Conservation (phyloP, 2,888 invertebrate species). For the Melieria crassipennis region DNA sequence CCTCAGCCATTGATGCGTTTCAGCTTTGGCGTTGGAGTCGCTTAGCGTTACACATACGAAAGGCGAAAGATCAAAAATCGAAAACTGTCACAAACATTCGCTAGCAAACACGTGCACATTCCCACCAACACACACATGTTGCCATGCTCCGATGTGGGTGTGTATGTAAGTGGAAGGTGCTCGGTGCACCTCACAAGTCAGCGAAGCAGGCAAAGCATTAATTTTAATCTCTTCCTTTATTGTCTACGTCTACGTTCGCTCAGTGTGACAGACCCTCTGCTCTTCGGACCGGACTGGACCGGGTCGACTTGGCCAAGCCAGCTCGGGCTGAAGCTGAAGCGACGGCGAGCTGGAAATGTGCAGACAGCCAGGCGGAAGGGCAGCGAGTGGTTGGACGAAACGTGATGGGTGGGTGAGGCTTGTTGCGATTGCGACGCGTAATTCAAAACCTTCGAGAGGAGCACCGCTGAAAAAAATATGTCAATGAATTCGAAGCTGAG, state of each 20-base stretch:
- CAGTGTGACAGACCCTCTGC: conserved; percentile 7
- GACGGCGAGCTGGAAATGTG: conserved; percentile 11
- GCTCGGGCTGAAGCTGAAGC: conserved; percentile 3
- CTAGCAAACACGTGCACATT: conserved; percentile 4
- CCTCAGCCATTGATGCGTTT: no score
- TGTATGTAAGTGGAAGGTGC: background rate
- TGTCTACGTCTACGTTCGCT: conserved; percentile 28
- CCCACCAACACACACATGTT: background rate
- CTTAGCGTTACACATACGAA: no score
- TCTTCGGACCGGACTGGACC: background rate
- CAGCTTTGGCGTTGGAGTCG: no score
- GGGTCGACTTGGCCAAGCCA: background rate
- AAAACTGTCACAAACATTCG: background rate
- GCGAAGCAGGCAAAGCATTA: conserved; percentile 31
- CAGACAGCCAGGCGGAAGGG: conserved; percentile 7
- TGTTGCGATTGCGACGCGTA: conserved; percentile 5
- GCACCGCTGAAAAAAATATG: conserved; percentile 19
- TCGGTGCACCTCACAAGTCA: conserved; percentile 27
- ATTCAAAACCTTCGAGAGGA: conserved; percentile 21
- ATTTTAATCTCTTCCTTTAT: conserved; percentile 37
- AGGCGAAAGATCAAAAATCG: no score
- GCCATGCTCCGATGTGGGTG: background rate
- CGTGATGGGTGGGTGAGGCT: conserved; percentile 19
- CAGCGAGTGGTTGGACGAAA: conserved; percentile 15
- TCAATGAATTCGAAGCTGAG: conserved; percentile 26